Conservation (phyloP, 2,888 invertebrate genomes). For the Cheiracanthium punctorium region DNA sequence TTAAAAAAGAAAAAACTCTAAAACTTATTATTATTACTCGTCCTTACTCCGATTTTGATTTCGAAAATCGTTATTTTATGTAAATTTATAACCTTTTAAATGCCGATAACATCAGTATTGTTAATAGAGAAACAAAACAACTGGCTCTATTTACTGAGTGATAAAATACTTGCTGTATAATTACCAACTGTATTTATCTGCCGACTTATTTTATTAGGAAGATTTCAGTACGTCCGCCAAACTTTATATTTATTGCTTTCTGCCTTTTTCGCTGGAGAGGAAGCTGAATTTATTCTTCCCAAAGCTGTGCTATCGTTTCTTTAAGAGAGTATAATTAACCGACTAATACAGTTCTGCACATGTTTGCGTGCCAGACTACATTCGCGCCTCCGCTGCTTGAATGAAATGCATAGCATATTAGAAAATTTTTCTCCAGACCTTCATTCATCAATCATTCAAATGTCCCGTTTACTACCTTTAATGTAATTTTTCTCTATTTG, state of each 20-base stretch:
- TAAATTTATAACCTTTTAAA: constrained; percentile 4
- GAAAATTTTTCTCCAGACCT: constrained; percentile 19
- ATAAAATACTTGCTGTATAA: background rate
- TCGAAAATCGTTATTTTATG: no score
- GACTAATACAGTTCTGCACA: background rate
- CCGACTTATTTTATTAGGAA: constrained; percentile 3
- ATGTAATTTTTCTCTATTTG: constrained; percentile 34
- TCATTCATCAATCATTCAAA: constrained; percentile 34
- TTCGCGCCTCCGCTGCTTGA: constrained; percentile 26
- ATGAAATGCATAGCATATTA: constrained; percentile 24
- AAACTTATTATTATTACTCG: no score
- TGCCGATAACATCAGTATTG: no score
- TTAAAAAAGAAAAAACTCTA: no score
- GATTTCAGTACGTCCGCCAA: background rate
- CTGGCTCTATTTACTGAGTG: background rate
- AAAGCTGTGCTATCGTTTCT: background rate
- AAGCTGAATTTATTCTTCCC: background rate
- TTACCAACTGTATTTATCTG: background rate
- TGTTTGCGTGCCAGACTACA: constrained; percentile 35
- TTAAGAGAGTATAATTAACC: constrained; percentile 18
- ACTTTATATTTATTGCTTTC: constrained; percentile 15
- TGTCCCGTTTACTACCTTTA: constrained; percentile 15
- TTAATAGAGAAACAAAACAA: background rate
- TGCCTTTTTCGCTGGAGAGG: background rate
- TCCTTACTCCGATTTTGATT: no score